Base-by-base conservation (phyloP, 2,113 vertebrate species). In the Toxostoma redivivum region DNA sequence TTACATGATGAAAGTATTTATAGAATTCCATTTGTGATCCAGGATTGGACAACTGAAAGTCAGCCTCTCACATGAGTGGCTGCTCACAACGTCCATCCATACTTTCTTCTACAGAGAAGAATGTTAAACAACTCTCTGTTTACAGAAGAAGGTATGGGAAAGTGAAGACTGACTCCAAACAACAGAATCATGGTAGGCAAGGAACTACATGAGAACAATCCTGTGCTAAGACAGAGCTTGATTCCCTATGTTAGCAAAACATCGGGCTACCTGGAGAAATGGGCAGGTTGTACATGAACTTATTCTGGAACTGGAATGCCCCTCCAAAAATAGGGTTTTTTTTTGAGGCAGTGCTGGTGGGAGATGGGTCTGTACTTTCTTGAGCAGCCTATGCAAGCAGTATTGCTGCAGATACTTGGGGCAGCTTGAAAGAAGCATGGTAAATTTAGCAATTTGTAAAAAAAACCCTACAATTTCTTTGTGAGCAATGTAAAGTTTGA, bases 401-500 rank as follows among this genome's bases (percentile, higher is more conserved):
- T 38, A 40, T 64, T 58, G 48, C 47, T 91, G 56, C 20, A 65
- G 56, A n/a, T 51, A 51, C 47, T 73, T 56, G 47, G 13, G 30
- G n/a, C 16, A 64, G 17, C 15, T 81, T 73, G 38, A 61, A 78
- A 88, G 56, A 51, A 78, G 24, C 15, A 11, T 0, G 3, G 14
- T 51, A 62, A 71, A 12, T 70, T 61, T 54, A 61, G 10, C 9
- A 66, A 31, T 60, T 76, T 71, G 18, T 12, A 77, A 79, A 74
- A 53, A 11, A 9, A 0, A 0, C 10, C 16, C 9, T 42, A 10
- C 9, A 10, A 7, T 66, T 66, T 24, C 33, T 81, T 71, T 71
- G 22, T 56, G 48, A 87, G 27, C 9, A 23, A 48, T 15, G 31
- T 10, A 44, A 85, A 51, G 22, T 42, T 58, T 65, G 66, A 76